Conservation (phyloP, 2,797 vertebrate genomes). For the Anolis apletophallus region DNA sequence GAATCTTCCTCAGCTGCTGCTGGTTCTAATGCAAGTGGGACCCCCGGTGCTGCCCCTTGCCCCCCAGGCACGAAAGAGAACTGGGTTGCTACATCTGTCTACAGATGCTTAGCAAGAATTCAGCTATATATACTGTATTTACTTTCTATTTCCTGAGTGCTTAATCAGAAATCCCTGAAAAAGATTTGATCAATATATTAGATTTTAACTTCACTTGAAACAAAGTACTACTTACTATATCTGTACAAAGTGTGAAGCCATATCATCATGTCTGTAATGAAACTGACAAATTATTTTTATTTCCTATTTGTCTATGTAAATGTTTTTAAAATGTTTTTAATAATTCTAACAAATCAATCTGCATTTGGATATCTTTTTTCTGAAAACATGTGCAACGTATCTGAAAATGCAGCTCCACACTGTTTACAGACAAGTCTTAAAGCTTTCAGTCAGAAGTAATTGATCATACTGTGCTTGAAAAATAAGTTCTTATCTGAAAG, state of each 20-base stretch:
- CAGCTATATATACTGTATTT: not conserved
- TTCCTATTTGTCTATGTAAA: not conserved
- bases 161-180: not conserved
- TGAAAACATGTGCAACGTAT: constrained; percentile 5
- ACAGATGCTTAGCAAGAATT: not conserved
- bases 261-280: not conserved
- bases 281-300: not conserved
- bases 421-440: constrained; percentile 39
- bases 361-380: not conserved
- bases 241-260: not conserved
- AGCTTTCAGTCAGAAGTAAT: constrained; percentile 64
- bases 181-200: not conserved
- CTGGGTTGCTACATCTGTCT: too few relatives aligned
- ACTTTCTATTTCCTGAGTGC: not conserved
- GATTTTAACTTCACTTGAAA: not conserved
- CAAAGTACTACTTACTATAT: too few relatives aligned
- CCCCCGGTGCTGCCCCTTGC: too few relatives aligned
- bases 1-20: too few relatives aligned
- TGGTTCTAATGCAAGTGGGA: too few relatives aligned
- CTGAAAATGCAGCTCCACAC: constrained; percentile 26
- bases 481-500: constrained; percentile 67
- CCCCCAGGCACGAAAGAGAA: too few relatives aligned
- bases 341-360: not conserved
- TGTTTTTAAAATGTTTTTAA: not conserved
- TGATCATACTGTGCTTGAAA: constrained; percentile 59